Base-by-base conservation (phyloP, 2,888 invertebrate genomes). In the Dolichomitus sp. region DNA sequence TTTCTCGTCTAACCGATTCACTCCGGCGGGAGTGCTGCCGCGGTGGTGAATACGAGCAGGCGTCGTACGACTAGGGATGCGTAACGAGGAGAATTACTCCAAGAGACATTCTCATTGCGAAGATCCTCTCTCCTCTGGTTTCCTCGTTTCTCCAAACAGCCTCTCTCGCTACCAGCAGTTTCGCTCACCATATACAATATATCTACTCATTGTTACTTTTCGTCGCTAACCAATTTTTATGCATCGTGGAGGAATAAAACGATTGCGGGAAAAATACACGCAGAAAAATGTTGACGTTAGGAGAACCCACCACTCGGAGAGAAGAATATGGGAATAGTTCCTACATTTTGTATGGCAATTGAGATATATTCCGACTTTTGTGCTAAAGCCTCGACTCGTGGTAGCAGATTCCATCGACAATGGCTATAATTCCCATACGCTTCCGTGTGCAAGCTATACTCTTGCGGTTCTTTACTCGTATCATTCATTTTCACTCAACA, bases 21-120 rank as follows among this genome's bases (percentile, higher is more conserved):
- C 50, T 78, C 79, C 54, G 69, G 42, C 42, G 70, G 75, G 68
- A 65, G 42, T 69, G 75, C 66, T 84, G 77, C 78, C 68, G 83
- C 76, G 84, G 80, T 78, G 74, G 80, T 54, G 81, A 81, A 81
- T 76, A 72, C 75, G 65, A 83, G 30, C 54, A 33, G 72, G 37
- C 40, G 23, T n/a, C 45, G 6, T 48, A 61, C 33, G 17, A 14
- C 33, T 50, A 50, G 76, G 19, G 30, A 68, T 45, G 74, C 63
- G 68, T 80, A 66, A 80, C 70, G 70, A 76, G 57, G 59, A 72
- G 76, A 76, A 66, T 81, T 66, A 72, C 66, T 72, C 57, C 61
- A 14, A 33, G 50, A 23, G 73, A 73, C 61, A 73, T 37, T 50
- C 48, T 37, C 59, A 48, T 40, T 37, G 61, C n/a, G 23, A 50